Percentiles rank a stretch among this genome's conserved stretches.
Conservation (phyloP, 2,888 invertebrate species). For the Cotesia congregata region DNA sequence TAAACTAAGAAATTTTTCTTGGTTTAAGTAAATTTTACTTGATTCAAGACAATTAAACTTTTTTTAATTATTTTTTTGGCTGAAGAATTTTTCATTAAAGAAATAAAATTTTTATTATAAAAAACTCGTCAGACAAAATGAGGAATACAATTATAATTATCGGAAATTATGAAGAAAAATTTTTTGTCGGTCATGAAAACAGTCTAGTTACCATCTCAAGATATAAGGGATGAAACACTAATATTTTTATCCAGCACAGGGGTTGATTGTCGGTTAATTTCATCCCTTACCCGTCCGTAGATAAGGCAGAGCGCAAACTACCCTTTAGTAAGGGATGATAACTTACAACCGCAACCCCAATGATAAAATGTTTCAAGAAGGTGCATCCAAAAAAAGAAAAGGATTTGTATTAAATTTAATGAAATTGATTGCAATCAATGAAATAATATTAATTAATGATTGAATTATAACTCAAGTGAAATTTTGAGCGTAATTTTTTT, state of each 20-base stretch:
- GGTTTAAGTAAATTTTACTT: too few relatives aligned
- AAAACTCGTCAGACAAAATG: too few relatives aligned
- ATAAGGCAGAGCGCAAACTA: conserved; percentile 59
- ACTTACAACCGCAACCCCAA: not conserved
- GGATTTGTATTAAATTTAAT: too few relatives aligned
- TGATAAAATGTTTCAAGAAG: not conserved
- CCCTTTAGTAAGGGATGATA: conserved; percentile 8
- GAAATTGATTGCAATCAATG: too few relatives aligned
- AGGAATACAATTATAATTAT: not conserved
- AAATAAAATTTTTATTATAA: too few relatives aligned
- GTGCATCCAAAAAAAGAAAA: not conserved
- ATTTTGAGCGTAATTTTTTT: too few relatives aligned
- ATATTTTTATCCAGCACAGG: not conserved
- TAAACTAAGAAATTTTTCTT: too few relatives aligned
- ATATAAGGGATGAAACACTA: conserved; percentile 18
- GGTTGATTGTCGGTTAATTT: conserved; percentile 22
- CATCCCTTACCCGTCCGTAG: conserved; percentile 58
- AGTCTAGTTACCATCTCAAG: conserved; percentile 24
- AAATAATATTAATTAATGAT: too few relatives aligned
- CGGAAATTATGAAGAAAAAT: not conserved
- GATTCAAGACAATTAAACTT: too few relatives aligned
- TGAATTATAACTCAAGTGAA: too few relatives aligned
- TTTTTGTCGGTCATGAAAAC: conserved; percentile 21
- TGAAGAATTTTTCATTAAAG: too few relatives aligned
- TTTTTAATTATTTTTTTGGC: too few relatives aligned